Conservation (phyloP, 2,888 invertebrate species). For the Perizoma affinitatum region DNA sequence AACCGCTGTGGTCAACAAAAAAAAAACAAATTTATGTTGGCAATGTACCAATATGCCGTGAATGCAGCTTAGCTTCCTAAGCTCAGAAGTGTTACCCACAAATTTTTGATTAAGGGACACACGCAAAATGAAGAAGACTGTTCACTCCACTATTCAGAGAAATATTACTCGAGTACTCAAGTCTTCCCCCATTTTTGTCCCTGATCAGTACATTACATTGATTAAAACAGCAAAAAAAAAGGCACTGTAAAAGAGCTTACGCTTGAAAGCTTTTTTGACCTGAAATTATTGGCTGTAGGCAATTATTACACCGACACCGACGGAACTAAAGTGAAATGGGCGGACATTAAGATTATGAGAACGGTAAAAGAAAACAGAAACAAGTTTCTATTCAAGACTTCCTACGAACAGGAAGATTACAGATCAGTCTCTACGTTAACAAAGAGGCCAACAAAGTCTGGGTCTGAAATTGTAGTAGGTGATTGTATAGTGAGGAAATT, state of each 20-base stretch:
- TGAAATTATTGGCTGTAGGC: conserved; percentile 14
- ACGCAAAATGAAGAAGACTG: conserved; percentile 41
- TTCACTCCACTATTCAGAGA: conserved; percentile 15
- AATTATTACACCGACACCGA: conserved; percentile 5
- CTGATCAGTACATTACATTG: conserved; percentile 45
- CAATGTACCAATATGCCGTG: conserved; percentile 28
- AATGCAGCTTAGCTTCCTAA: conserved; percentile 14
- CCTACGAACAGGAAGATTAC: conserved; percentile 6
- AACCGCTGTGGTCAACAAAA: conserved; percentile 34
- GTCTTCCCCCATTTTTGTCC: conserved; percentile 37
- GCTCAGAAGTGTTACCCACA: conserved; percentile 22
- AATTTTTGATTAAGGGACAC: conserved; percentile 44
- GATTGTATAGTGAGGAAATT: conserved; percentile 1
- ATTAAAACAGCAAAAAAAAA: conserved; percentile 26
- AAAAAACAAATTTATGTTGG: conserved; percentile 32
- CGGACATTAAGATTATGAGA: conserved; percentile 11
- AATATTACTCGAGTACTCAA: conserved; percentile 20
- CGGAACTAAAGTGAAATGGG: conserved; percentile 9
- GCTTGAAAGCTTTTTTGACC: conserved; percentile 8
- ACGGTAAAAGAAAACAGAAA: conserved; percentile 11
- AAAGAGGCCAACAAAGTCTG: conserved; percentile 9
- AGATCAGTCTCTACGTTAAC: conserved; percentile 10
- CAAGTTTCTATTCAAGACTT: conserved; percentile 15
- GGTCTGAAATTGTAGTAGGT: no score
- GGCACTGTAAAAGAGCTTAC: conserved; percentile 9